These are phyloP conservation scores for Sarcophilus harrisii DNA, from an alignment of 2,797 vertebrate genomes.

Conservation along the genomic window DNA sequence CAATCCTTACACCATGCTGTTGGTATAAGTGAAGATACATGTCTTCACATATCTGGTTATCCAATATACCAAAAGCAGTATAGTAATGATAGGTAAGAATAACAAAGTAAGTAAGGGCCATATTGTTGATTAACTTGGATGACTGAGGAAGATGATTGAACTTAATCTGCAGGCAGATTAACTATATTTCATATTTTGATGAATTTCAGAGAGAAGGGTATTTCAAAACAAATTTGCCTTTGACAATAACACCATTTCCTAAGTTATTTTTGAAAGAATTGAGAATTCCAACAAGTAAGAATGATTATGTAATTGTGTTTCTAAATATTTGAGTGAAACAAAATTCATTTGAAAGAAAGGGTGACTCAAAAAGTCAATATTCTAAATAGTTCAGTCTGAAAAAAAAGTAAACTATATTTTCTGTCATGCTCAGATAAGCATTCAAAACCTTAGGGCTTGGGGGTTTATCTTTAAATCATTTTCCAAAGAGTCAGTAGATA, in stretches of 20 bases:
- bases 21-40: background rate
- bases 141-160: background rate
- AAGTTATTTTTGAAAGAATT: background rate
- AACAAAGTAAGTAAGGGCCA: background rate
- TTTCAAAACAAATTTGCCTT: background rate
- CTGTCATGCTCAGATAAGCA: constrained; percentile 48
- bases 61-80: background rate
- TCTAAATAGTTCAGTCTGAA: background rate
- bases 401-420: constrained; percentile 20
- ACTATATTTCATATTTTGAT: background rate
- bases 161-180: background rate
- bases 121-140: background rate
- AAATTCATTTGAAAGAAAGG: constrained; percentile 19
- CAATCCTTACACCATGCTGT: background rate
- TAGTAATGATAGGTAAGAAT: background rate
- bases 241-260: background rate
- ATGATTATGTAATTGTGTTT: background rate
- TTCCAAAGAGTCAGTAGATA: constrained; percentile 11
- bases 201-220: background rate
- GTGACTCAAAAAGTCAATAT: background rate
- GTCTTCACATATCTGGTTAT: too few species aligned
- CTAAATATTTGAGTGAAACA: background rate
- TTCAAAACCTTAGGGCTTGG: constrained; percentile 29
- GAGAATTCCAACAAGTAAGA: background rate
- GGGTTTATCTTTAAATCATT: constrained; percentile 57